Evolutionary conservation across 2,888 invertebrate species (phyloP).

Genomic region (Apotomis turbidana): DNA sequence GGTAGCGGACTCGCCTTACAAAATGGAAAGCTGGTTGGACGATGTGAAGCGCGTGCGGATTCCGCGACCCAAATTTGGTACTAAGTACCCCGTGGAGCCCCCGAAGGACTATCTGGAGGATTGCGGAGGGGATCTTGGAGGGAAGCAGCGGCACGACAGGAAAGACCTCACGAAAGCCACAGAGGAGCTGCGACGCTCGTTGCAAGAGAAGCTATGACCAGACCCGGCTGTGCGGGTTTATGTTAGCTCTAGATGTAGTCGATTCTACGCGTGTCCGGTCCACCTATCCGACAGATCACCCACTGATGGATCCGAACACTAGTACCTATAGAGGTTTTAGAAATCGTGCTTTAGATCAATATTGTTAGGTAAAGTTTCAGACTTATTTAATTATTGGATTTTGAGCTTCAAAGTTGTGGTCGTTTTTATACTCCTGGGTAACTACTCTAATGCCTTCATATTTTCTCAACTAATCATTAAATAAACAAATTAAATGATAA

Average conservation of each 20-base stretch:
- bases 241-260: conserved; percentile 24
- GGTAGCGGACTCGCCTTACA: conserved; percentile 42
- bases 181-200: conserved; percentile 89
- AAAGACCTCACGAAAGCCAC: conserved; percentile 87
- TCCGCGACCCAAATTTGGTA: conserved; percentile 92
- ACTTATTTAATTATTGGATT: not conserved
- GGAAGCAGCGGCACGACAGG: conserved; percentile 75
- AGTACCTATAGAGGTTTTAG: not conserved
- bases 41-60: conserved; percentile 93
- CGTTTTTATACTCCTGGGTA: not conserved
- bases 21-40: conserved; percentile 93
- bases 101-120: conserved; percentile 91
- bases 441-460: not conserved
- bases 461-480: not conserved
- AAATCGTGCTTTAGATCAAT: not conserved
- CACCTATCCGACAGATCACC: conserved; percentile 9
- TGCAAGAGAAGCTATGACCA: conserved; percentile 90
- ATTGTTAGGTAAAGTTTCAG: not conserved
- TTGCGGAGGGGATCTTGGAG: conserved; percentile 81
- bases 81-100: conserved; percentile 87
- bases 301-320: not conserved
- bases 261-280: conserved; percentile 14
- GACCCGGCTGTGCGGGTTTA: not conserved
- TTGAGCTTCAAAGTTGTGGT: not conserved
- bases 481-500: not conserved